phyloP scores from a whole-genome alignment of 2,797 vertebrate species.

The Australoheros facetus region DNA sequence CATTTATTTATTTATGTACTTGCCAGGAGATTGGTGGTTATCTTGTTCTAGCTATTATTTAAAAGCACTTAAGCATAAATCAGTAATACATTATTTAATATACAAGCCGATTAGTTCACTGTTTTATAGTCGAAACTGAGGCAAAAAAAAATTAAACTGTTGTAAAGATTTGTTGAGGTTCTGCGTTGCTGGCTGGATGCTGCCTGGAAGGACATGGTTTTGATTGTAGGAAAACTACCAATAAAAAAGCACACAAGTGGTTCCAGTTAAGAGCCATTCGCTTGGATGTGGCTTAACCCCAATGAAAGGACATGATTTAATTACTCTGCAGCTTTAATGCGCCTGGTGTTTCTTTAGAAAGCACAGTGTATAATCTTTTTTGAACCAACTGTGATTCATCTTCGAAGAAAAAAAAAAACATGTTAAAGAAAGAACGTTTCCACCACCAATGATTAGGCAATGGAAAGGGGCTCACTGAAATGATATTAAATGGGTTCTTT shows the following conservation, averaged over 20 bases:
- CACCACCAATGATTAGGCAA: constrained; percentile 46
- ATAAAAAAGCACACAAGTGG: constrained; percentile 84
- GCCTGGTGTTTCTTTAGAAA: constrained; percentile 83
- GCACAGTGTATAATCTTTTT: constrained; percentile 79
- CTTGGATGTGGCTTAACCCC: constrained; percentile 84
- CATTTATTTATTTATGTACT: not conserved
- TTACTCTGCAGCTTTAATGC: constrained; percentile 84
- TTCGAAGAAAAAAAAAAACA: constrained; percentile 40
- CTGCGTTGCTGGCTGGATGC: constrained; percentile 60
- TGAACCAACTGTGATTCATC: constrained; percentile 75
- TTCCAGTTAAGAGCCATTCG: constrained; percentile 80
- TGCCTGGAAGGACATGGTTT: constrained; percentile 71
- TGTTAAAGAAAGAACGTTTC: constrained; percentile 50
- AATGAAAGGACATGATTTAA: constrained; percentile 86
- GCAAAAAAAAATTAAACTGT: constrained; percentile 38
- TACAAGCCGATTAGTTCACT: constrained; percentile 7
- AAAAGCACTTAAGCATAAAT: constrained; percentile 20
- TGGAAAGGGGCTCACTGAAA: constrained; percentile 39
- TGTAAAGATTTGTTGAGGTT: constrained; percentile 65
- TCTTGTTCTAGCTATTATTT: not conserved
- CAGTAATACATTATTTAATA: constrained; percentile 1
- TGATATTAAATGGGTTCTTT: constrained; percentile 21
- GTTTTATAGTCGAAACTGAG: constrained; percentile 25
- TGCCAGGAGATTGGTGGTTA: not conserved
- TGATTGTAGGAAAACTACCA: constrained; percentile 80